phyloP scores from a whole-genome alignment of 2,113 vertebrate species.

The Microtus pennsylvanicus region DNA sequence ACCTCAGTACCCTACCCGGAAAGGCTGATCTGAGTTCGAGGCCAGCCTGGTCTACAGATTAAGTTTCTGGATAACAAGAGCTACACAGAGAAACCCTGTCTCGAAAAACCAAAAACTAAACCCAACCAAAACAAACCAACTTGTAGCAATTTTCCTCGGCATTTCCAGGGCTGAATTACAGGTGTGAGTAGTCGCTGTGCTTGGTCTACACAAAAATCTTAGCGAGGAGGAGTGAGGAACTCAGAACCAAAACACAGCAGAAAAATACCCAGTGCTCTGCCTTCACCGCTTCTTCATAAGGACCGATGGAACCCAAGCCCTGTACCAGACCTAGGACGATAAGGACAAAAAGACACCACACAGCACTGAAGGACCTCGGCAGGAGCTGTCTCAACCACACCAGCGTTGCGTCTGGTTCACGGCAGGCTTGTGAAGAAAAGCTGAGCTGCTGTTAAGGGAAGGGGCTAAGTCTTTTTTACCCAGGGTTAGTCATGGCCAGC shows the following conservation, averaged over 20 bases:
- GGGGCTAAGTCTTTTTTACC: background rate
- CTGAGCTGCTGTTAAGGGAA: background rate
- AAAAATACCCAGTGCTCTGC: background rate
- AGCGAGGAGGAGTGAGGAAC: conserved; percentile 25
- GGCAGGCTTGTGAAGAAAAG: background rate
- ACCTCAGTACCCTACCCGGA: no score
- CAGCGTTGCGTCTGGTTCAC: background rate
- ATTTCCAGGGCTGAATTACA: background rate
- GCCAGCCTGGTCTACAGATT: no score
- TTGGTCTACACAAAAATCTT: background rate
- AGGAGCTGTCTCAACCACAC: background rate
- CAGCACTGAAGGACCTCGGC: background rate
- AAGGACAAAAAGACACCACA: conserved; percentile 5
- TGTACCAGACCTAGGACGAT: background rate
- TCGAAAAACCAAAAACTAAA: no score
- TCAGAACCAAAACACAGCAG: background rate
- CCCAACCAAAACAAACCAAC: no score
- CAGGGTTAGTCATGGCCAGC: background rate
- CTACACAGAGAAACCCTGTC: no score
- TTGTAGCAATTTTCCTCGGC: background rate
- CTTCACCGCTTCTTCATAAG: background rate
- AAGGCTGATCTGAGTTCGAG: no score
- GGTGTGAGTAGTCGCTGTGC: background rate
- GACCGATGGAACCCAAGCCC: background rate
- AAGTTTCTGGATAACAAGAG: no score